A percentile compares a stretch with the other conserved stretches of the same genome.
Conservation (phyloP, 2,113 vertebrate species). For the Channa maculata region DNA sequence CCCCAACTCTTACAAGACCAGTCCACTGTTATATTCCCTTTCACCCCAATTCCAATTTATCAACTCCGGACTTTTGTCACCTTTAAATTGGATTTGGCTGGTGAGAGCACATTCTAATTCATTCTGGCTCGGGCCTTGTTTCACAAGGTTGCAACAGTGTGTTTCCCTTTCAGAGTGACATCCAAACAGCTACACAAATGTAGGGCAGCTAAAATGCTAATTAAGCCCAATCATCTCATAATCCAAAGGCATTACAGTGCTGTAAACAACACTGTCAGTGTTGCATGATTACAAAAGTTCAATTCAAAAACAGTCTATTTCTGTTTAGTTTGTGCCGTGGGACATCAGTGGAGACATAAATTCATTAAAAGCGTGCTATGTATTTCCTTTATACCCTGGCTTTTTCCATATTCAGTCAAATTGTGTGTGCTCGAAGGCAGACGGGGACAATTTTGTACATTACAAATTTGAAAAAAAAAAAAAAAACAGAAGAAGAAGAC, state of each 20-base stretch:
- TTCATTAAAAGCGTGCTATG: constrained; percentile 61
- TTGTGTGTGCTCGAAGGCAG: constrained; percentile 18
- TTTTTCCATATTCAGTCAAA: constrained; percentile 33
- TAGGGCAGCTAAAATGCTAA: constrained; percentile 74
- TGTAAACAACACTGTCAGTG: constrained; percentile 70
- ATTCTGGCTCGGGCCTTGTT: constrained; percentile 58
- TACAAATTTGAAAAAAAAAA: constrained; percentile 39
- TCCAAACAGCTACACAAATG: constrained; percentile 66
- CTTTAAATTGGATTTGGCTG: constrained; percentile 75
- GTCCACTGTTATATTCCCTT: constrained; percentile 60
- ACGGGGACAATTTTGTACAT: constrained; percentile 21
- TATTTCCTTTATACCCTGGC: constrained; percentile 28
- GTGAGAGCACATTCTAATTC: constrained; percentile 64
- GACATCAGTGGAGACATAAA: constrained; percentile 48
- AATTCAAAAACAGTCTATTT: constrained; percentile 58
- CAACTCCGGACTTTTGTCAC: constrained; percentile 72
- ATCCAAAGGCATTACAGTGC: constrained; percentile 68
- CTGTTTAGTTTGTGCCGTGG: constrained; percentile 48
- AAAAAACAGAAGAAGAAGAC: too few species aligned
- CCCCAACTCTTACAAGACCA: constrained; percentile 56
- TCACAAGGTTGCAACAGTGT: constrained; percentile 69
- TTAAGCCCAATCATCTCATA: constrained; percentile 72
- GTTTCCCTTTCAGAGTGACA: constrained; percentile 58
- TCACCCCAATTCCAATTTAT: constrained; percentile 73
- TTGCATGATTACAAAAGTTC: constrained; percentile 60